Conservation (phyloP, 2,888 invertebrate species). For the Frankliniella intonsa region DNA sequence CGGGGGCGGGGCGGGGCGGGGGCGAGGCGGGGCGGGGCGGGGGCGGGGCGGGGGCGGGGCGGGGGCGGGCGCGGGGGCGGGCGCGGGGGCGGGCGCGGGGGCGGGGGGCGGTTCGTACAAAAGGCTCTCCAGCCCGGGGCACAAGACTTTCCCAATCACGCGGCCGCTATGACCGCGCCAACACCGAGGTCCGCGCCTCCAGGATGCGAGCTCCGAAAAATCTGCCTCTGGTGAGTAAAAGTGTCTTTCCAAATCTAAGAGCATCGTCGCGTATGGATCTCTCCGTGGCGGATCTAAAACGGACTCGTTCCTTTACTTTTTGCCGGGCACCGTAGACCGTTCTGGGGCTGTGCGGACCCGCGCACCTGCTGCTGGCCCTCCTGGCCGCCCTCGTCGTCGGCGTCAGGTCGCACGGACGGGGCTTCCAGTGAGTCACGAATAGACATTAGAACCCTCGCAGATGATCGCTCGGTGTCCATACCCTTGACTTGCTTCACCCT, state of each 20-base stretch:
- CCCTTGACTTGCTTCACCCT: background rate
- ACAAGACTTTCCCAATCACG: background rate
- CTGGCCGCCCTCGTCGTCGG: background rate
- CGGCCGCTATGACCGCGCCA: constrained; percentile 9
- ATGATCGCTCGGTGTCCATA: no score
- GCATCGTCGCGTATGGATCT: background rate
- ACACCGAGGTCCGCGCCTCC: background rate
- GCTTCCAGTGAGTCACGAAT: background rate
- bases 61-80: background rate
- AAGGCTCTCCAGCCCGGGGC: background rate
- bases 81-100: background rate
- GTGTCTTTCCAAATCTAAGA: background rate
- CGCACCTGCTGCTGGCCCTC: background rate
- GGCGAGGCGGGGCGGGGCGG: background rate
- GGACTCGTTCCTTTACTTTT: background rate
- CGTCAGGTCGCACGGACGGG: background rate
- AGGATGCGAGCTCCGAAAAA: background rate
- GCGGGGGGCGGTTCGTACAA: background rate
- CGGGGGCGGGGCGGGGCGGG: background rate
- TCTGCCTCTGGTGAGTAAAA: background rate
- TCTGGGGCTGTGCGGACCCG: background rate
- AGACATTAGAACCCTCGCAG: no score
- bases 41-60: background rate
- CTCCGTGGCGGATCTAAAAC: background rate
- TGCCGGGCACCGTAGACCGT: background rate